A percentile compares a stretch with the other conserved stretches of the same genome.
These are phyloP conservation scores for Xestia xanthographa DNA, from an alignment of 2,888 invertebrate species.

Conservation along the genomic window DNA sequence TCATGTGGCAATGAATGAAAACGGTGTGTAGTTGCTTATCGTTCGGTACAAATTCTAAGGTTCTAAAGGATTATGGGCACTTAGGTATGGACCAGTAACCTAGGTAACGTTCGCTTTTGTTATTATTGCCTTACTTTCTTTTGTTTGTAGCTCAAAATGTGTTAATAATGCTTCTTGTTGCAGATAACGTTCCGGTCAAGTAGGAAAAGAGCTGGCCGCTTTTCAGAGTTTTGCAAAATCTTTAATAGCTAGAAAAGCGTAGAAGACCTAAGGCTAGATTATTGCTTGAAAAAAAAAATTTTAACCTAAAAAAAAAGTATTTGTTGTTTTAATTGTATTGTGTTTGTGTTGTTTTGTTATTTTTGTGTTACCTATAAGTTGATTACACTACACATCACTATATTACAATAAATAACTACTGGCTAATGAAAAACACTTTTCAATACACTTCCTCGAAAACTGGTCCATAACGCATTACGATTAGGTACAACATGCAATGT, in stretches of 20 bases:
- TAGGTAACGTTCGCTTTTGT: constrained; percentile 1
- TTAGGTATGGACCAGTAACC: constrained; percentile 48
- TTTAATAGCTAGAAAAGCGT: background rate
- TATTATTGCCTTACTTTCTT: constrained; percentile 10
- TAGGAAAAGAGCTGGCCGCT: background rate
- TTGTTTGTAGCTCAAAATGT: constrained; percentile 8
- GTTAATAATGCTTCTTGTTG: constrained; percentile 25
- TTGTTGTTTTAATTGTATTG: no score
- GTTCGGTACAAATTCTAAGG: constrained; percentile 36
- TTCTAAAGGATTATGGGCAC: constrained; percentile 30
- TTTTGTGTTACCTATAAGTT: background rate
- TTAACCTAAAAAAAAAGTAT: no score
- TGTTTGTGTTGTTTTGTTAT: no score
- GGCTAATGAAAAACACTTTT: background rate
- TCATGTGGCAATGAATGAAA: constrained; percentile 59
- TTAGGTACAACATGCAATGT: no score
- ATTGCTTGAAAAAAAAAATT: no score
- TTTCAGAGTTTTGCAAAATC: background rate
- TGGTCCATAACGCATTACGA: no score
- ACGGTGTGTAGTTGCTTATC: constrained; percentile 46
- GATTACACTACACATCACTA: background rate
- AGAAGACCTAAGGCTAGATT: background rate
- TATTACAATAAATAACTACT: background rate
- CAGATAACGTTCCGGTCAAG: background rate
- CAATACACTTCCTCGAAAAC: no score